phyloP scores from a whole-genome alignment of 2,113 vertebrate genomes.

The Ciconia maguari region DNA sequence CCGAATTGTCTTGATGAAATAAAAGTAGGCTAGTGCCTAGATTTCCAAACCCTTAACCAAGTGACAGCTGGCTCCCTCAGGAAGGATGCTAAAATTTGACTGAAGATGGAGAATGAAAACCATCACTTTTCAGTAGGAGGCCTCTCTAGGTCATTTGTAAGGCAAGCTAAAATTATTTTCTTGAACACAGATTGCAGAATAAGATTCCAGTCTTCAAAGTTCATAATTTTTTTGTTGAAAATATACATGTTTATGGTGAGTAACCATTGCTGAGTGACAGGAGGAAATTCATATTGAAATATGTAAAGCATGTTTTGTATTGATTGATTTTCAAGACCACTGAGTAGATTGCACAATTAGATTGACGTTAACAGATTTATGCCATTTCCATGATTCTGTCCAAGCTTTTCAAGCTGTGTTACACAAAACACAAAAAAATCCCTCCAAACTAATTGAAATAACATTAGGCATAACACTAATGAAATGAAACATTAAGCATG shows the following conservation, averaged over 20 bases:
- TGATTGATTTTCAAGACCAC: conserved; percentile 42
- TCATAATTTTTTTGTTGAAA: not conserved
- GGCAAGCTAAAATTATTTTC: conserved; percentile 24
- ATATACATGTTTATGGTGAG: conserved; percentile 6
- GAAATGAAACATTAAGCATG: conserved; percentile 1
- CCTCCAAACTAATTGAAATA: conserved; percentile 15
- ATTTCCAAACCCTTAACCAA: conserved; percentile 25
- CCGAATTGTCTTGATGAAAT: conserved; percentile 10
- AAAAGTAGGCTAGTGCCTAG: not conserved
- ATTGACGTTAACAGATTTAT: conserved; percentile 30
- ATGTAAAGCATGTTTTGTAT: conserved; percentile 43
- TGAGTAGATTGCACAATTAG: conserved; percentile 43
- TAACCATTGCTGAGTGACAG: not conserved
- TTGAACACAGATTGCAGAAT: not conserved
- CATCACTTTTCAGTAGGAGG: conserved; percentile 32
- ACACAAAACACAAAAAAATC: not conserved
- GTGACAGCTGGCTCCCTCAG: conserved; percentile 49
- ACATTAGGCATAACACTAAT: not conserved
- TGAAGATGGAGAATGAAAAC: conserved; percentile 44
- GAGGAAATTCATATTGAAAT: conserved; percentile 42
- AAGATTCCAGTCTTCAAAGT: not conserved
- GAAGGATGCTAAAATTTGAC: conserved; percentile 46
- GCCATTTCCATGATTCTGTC: conserved; percentile 27
- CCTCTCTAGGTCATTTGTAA: conserved; percentile 30
- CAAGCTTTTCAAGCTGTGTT: conserved; percentile 13